These are phyloP conservation scores for Stegophylla sp. DNA, from an alignment of 2,888 invertebrate genomes.

Conservation along the genomic window DNA sequence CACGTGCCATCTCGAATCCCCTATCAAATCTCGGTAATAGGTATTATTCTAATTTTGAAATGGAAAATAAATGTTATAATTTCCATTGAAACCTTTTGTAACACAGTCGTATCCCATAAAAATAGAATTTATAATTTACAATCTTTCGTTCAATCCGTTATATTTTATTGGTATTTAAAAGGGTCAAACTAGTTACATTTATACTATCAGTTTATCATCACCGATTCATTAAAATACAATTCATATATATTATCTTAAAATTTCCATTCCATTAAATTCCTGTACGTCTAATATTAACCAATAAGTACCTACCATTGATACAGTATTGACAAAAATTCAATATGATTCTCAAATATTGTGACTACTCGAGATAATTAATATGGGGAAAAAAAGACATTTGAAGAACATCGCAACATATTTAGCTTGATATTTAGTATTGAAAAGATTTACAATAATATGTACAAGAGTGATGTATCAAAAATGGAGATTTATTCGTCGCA, in stretches of 20 bases:
- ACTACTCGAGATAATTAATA: too few species aligned
- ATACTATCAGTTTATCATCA: background rate
- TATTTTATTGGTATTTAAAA: background rate
- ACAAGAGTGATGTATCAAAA: too few species aligned
- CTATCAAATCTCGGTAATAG: background rate
- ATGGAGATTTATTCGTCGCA: too few species aligned
- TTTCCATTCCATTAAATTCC: background rate
- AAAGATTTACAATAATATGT: too few species aligned
- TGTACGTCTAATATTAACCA: too few species aligned
- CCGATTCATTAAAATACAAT: background rate
- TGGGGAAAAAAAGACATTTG: too few species aligned
- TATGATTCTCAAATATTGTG: too few species aligned
- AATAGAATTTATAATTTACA: background rate
- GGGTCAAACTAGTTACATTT: background rate
- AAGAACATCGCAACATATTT: too few species aligned
- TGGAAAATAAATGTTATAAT: background rate
- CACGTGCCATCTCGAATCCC: slow-evolving; percentile 10
- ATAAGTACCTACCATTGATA: too few species aligned
- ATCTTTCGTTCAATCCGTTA: background rate
- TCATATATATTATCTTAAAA: background rate
- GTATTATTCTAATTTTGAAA: slow-evolving; percentile 27
- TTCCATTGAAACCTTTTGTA: background rate
- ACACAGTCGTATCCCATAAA: background rate
- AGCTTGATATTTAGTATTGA: too few species aligned
- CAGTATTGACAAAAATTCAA: too few species aligned